Conservation (phyloP, 1,140 invertebrate species). For the Platyscapa corneri region DNA sequence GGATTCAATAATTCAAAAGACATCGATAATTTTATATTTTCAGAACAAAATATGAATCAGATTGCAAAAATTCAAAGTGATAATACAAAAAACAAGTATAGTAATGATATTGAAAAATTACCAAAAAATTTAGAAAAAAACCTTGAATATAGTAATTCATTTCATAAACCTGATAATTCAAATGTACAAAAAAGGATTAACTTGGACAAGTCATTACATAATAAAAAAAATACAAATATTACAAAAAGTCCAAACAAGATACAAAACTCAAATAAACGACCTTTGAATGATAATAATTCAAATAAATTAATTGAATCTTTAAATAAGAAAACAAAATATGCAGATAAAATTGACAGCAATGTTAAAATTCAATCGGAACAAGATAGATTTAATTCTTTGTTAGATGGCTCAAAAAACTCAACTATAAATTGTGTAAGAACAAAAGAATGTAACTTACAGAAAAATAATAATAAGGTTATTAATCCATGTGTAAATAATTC, state of each 20-base stretch:
- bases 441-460: background rate
- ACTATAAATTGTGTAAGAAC: background rate
- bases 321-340: slow-evolving; percentile 4
- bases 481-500: slow-evolving; percentile 16
- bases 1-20: background rate
- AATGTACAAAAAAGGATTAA: background rate
- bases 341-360: background rate
- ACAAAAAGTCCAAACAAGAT: background rate
- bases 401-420: background rate
- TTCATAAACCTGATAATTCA: background rate
- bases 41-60: background rate
- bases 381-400: background rate
- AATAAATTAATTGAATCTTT: background rate
- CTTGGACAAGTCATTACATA: background rate
- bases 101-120: background rate
- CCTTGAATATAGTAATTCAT: background rate
- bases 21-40: background rate
- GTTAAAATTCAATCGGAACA: background rate
- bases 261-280: background rate
- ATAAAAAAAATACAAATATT: background rate
- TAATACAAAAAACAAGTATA: background rate
- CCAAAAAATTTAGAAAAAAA: background rate
- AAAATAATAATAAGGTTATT: background rate
- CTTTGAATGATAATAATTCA: background rate
- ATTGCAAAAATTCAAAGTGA: background rate